These are phyloP conservation scores for Ophiodon elongatus DNA, from an alignment of 2,113 vertebrate genomes.

Conservation along the genomic window DNA sequence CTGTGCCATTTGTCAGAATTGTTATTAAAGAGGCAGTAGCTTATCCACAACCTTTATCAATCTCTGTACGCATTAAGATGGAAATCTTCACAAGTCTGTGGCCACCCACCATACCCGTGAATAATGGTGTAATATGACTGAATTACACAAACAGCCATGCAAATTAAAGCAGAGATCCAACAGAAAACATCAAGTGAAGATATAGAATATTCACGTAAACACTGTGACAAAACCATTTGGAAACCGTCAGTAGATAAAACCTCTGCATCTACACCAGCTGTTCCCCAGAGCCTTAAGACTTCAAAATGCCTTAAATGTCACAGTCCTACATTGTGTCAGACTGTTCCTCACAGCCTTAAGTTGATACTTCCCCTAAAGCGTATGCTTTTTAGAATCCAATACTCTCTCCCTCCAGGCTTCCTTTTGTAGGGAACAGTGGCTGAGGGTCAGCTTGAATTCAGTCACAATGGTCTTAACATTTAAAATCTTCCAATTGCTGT, in stretches of 20 bases:
- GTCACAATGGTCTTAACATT: neutral
- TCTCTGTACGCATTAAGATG: neutral
- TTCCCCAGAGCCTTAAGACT: neutral
- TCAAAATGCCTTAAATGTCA: slow-evolving; percentile 5
- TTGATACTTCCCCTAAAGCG: neutral
- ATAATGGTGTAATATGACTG: neutral
- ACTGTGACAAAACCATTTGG: neutral
- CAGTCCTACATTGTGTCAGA: neutral
- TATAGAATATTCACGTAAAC: neutral
- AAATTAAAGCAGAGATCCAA: neutral
- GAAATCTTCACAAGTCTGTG: neutral
- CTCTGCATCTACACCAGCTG: neutral
- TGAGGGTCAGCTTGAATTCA: neutral
- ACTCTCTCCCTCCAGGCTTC: neutral
- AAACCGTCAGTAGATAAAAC: neutral
- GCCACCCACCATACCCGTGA: neutral
- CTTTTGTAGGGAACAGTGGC: neutral
- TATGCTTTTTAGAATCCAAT: neutral
- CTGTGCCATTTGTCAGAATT: neutral
- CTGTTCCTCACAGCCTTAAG: neutral
- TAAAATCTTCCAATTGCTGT: neutral
- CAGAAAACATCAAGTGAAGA: neutral
- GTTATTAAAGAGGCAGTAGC: neutral
- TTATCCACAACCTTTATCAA: neutral
- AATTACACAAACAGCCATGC: neutral